Conservation (phyloP, 2,113 vertebrate species). For the Eira barbara region DNA sequence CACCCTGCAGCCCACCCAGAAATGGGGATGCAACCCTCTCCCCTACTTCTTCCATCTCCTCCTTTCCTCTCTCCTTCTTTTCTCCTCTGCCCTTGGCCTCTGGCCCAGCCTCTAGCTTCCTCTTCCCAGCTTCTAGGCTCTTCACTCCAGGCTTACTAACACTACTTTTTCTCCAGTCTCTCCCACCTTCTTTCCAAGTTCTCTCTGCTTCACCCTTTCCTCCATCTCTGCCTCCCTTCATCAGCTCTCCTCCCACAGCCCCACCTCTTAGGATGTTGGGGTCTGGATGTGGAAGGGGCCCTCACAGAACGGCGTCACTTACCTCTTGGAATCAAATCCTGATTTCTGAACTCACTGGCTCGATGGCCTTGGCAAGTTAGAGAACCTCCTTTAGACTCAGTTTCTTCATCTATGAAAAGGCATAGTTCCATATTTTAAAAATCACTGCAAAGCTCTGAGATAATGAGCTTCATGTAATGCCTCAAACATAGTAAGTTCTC, state of each 20-base stretch:
- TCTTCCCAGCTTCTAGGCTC: background rate
- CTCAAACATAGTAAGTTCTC: background rate
- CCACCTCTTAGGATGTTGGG: background rate
- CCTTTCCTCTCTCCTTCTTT: background rate
- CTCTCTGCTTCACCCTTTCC: background rate
- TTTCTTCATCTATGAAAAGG: conserved; percentile 35
- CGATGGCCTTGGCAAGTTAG: background rate
- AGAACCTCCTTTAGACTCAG: background rate
- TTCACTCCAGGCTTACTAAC: background rate
- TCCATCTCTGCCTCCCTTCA: background rate
- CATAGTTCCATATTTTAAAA: background rate
- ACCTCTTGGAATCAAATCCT: background rate
- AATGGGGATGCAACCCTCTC: too few relatives aligned
- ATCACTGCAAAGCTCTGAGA: background rate
- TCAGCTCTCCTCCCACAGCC: background rate
- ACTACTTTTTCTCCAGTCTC: background rate
- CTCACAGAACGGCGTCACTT: background rate
- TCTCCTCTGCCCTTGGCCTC: background rate
- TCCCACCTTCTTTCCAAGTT: background rate
- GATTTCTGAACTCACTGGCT: background rate
- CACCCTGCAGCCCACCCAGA: background rate
- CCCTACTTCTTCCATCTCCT: background rate
- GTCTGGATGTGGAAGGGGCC: background rate
- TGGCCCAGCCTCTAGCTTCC: background rate
- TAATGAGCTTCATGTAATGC: background rate